Base-by-base conservation (phyloP, 1,140 invertebrate species). In the Elysia chlorotica region DNA sequence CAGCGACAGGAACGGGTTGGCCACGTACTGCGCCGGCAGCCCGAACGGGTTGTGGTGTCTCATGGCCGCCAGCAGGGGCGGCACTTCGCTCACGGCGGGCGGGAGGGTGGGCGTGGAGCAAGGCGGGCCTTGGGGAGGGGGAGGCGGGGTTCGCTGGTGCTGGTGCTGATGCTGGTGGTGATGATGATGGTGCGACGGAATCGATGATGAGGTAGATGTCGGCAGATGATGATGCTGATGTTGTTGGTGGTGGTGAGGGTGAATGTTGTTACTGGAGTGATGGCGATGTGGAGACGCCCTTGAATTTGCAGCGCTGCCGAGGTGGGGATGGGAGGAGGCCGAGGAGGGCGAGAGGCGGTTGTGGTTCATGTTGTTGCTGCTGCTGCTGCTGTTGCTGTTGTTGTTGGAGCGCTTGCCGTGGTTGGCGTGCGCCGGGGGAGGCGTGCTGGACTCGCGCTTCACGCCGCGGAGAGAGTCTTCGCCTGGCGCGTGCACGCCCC, bases 341-440 rank as follows among this genome's bases (percentile, higher is more conserved):
- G n/a, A n/a, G n/a, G n/a, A n/a, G n/a, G n/a, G n/a, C n/a, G n/a
- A n/a, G n/a, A n/a, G n/a, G n/a, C n/a, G n/a, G n/a, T n/a, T n/a
- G n/a, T n/a, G n/a, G n/a, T n/a, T n/a, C n/a, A n/a, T n/a, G n/a
- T n/a, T n/a, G n/a, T n/a, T 70, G 36, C 77, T 63, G 70, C 74
- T 71, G 31, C 68, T 62, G 59, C 69, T 37, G 67, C 54, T 65
- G n/a, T 53, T 74, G 57, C 23, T 74, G 38, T 65, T 72, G 71
- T 37, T 62, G 61, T 59, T 66, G 65, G 25, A 56, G 48, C 57
- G 66, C 30, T 65, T 74, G 35, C 68, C 66, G 37, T 80, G 78
- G 76, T 82, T 82, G 33, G 74, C 5, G 79, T 80, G 67, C 78
- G 82, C 23, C 1, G 81, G 81, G 59, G 81, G 82, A 4, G 81